Percentiles rank a stretch among this genome's conserved stretches.
phyloP scores from a whole-genome alignment of 2,888 invertebrate species.

The Exocentrus adspersus region DNA sequence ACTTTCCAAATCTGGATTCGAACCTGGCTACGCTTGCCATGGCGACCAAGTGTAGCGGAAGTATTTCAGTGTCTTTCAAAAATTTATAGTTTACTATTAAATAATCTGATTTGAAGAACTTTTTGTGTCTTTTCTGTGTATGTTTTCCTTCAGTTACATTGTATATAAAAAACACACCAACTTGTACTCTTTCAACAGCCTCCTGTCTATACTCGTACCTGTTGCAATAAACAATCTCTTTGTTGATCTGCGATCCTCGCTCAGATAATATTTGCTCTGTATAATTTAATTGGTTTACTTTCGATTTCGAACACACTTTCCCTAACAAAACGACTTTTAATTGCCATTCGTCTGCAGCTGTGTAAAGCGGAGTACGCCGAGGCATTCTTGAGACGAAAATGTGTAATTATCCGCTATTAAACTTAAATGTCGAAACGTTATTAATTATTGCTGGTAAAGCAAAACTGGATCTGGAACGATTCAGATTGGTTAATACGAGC shows the following conservation, averaged over 20 bases:
- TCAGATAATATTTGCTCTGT: slow-evolving; percentile 18
- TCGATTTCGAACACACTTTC: slow-evolving; percentile 17
- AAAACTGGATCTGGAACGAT: background rate
- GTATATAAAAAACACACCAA: too few relatives aligned
- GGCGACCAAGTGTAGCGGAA: too few relatives aligned
- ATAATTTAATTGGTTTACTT: slow-evolving; percentile 20
- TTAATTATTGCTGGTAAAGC: background rate
- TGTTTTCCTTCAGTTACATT: too few relatives aligned
- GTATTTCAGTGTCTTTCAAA: too few relatives aligned
- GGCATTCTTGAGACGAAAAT: background rate
- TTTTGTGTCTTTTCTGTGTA: too few relatives aligned
- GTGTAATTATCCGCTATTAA: slow-evolving; percentile 6
- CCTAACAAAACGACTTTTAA: slow-evolving; percentile 8
- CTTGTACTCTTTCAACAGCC: too few relatives aligned
- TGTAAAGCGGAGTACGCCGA: background rate
- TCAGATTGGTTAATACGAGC: too few relatives aligned
- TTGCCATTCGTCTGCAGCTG: slow-evolving; percentile 8
- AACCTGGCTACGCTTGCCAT: too few relatives aligned
- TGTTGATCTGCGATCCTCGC: background rate
- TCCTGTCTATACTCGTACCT: background rate
- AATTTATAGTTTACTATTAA: too few relatives aligned
- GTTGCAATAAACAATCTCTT: slow-evolving; percentile 11
- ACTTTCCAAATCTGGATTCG: too few relatives aligned
- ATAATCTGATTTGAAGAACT: too few relatives aligned
- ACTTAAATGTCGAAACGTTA: background rate